Base-by-base conservation (phyloP, 2,797 vertebrate species). In the Xenopus petersii region DNA sequence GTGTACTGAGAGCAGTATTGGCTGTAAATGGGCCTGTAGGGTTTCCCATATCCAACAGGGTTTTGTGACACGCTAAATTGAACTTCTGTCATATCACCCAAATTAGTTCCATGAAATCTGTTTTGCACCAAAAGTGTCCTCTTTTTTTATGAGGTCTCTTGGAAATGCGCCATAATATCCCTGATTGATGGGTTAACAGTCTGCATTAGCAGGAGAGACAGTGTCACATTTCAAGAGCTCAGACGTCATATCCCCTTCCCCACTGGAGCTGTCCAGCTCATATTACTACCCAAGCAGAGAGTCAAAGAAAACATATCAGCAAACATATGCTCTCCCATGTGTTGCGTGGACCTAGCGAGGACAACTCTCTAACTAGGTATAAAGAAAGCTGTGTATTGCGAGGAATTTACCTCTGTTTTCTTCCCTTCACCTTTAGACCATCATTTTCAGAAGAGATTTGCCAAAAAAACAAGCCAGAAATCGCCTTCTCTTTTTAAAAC, bases 211-310 rank as follows among this genome's bases (percentile, higher is more conserved):
- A 64, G 61, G 26, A 74, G 71, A 74, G 66, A 79, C 76, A 70
- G 76, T 65, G 71, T 79, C 71, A 74, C 71, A 79, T 79, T 79
- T 79, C 76, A 74, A 78, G 76, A 65, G 49, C 71, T 61, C 76
- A 79, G 71, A 79, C 76, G 76, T 79, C 76, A 79, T 70, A 79
- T 79, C 76, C 76, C 76, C 71, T 79, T 79, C 76, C 66, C 66
- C 76, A 74, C 71, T 71, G 67, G 71, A 79, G 76, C 71, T 74
- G 71, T 74, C 71, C 71, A 69, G 59, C 76, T 79, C 76, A 70
- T 55, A 66, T 79, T 79, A 79, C 76, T 70, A 74, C 61, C 71
- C 66, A 70, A 74, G 71, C 71, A 65, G 69, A 69, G 76, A 65
- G 42, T 69, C 60, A 74, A 74, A 60, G 67, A 70, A 70, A 79